Evolutionary conservation across 2,797 vertebrate genomes (phyloP).

Genomic region (Urophycis tenuis): DNA sequence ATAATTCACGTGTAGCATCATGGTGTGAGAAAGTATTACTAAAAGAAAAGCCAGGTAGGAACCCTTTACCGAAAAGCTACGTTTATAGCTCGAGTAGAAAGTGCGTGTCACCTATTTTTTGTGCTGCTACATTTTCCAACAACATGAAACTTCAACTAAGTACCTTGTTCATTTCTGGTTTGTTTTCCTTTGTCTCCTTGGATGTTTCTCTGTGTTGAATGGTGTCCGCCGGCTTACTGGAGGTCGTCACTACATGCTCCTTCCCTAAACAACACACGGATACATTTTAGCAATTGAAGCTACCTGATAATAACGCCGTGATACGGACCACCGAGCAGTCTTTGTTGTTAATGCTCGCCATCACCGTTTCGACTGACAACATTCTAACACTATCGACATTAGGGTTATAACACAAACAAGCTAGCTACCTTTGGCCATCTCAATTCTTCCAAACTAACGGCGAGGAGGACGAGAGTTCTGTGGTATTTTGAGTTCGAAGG

Average conservation of each 20-base stretch:
- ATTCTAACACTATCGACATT: background rate
- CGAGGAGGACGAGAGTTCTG: background rate
- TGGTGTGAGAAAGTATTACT: background rate
- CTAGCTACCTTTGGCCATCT: conserved; percentile 68
- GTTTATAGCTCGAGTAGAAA: too few species aligned
- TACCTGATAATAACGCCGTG: background rate
- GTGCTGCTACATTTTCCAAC: background rate
- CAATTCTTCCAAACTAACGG: conserved; percentile 18
- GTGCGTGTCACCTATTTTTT: background rate
- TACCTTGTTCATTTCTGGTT: conserved; percentile 73
- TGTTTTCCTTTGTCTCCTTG: conserved; percentile 74
- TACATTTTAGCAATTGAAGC: background rate
- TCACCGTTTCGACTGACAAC: background rate
- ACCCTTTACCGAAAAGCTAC: background rate
- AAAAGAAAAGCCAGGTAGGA: background rate
- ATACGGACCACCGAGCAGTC: background rate
- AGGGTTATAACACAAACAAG: background rate
- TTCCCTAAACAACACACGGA: conserved; percentile 65
- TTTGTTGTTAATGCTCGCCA: background rate
- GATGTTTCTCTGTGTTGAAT: conserved; percentile 48
- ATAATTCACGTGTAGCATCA: background rate
- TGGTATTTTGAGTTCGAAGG: background rate
- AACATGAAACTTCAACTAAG: conserved; percentile 21
- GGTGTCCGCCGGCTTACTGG: conserved; percentile 58
- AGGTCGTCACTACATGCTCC: conserved; percentile 65